Evolutionary conservation across 1,140 invertebrate species (phyloP).

Genomic region (Brachionus rotundiformis): DNA sequence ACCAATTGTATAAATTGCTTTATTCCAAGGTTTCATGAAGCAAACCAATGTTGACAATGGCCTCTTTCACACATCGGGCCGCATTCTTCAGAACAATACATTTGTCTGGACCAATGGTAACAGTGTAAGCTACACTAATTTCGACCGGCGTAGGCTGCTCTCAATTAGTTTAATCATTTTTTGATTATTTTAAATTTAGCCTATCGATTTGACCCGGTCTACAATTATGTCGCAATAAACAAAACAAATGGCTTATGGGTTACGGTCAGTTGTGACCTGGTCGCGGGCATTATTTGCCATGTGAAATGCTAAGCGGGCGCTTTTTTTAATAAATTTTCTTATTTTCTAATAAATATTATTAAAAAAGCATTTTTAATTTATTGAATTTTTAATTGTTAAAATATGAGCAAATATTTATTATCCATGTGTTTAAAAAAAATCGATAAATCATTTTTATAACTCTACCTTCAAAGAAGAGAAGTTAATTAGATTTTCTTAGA

Average conservation of each 20-base stretch:
- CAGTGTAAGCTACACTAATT: slow-evolving; percentile 13
- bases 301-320: not conserved
- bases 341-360: not conserved
- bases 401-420: not conserved
- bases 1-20: no score
- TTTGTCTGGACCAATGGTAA: slow-evolving; percentile 3
- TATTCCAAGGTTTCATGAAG: not conserved
- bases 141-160: not conserved
- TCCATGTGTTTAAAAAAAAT: not conserved
- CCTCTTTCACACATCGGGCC: not conserved
- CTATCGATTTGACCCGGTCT: not conserved
- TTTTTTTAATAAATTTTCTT: not conserved
- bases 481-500: not conserved
- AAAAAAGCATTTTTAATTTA: not conserved
- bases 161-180: no score
- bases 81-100: not conserved
- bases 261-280: not conserved
- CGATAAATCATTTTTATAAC: not conserved
- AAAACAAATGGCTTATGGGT: slow-evolving; percentile 25
- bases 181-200: not conserved
- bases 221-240: not conserved
- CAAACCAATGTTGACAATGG: not conserved
- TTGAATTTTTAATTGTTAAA: not conserved
- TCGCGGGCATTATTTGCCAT: slow-evolving; percentile 8
- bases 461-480: not conserved